Evolutionary conservation across 2,797 vertebrate species (phyloP).

Genomic region (Poecilia velifera): DNA sequence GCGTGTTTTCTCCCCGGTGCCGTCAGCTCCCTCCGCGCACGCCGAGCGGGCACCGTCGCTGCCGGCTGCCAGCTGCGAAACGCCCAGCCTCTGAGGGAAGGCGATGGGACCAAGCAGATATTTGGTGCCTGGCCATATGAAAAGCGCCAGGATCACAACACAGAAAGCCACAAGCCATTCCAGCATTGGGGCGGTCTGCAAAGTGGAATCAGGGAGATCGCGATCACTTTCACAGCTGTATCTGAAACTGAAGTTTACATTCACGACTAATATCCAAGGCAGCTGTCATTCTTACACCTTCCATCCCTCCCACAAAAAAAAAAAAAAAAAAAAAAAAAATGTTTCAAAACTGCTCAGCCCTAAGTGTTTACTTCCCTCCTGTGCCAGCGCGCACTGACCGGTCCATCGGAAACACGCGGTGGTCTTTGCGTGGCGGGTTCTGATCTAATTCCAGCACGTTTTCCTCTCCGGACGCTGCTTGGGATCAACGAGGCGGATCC

Average conservation of each 20-base stretch:
- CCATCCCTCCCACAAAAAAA: too few species aligned
- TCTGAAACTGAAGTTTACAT: background rate
- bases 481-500: background rate
- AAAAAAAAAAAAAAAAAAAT: background rate
- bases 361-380: conserved; percentile 24
- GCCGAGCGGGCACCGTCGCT: conserved; percentile 27
- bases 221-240: conserved; percentile 1
- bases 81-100: conserved; percentile 44
- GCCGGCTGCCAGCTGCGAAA: conserved; percentile 37
- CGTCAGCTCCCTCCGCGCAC: conserved; percentile 4
- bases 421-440: conserved; percentile 15
- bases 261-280: background rate
- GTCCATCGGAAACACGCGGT: conserved; percentile 5
- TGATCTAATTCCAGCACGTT: background rate
- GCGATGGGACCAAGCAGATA: conserved; percentile 54
- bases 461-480: background rate
- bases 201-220: conserved; percentile 4
- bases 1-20: conserved; percentile 31
- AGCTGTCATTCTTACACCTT: background rate
- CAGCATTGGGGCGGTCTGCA: conserved; percentile 74
- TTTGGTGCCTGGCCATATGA: conserved; percentile 74
- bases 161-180: conserved; percentile 74
- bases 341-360: background rate
- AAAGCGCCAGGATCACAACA: conserved; percentile 73
- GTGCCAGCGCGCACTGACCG: conserved; percentile 44